Evolutionary conservation across 2,888 invertebrate genomes (phyloP).

Genomic region (Catocala sponsa): DNA sequence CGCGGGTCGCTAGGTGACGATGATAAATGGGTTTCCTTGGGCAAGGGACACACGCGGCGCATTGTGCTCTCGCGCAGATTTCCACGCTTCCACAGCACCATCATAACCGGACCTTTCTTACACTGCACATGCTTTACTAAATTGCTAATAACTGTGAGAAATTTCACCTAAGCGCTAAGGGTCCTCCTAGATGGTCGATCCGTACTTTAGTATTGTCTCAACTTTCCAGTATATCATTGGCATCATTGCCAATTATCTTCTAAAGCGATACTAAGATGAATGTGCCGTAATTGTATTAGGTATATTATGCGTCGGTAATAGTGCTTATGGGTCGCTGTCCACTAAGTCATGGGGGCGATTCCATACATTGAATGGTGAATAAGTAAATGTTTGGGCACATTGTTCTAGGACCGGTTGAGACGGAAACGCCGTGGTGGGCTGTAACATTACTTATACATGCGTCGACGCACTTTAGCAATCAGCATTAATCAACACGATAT

Average conservation of each 20-base stretch:
- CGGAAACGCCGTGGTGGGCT: conserved; percentile 82
- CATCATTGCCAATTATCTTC: conserved; percentile 62
- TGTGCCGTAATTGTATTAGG: conserved; percentile 52
- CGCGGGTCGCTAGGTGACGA: conserved; percentile 78
- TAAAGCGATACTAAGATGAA: conserved; percentile 61
- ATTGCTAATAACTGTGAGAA: conserved; percentile 46
- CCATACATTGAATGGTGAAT: conserved; percentile 69
- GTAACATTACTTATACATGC: conserved; percentile 85
- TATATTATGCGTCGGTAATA: conserved; percentile 53
- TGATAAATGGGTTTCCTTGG: conserved; percentile 83
- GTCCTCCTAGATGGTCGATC: conserved; percentile 39
- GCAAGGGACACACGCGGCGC: conserved; percentile 70
- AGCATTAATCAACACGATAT: conserved; percentile 86
- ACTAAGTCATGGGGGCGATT: conserved; percentile 65
- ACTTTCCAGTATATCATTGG: conserved; percentile 46
- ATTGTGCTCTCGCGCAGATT: conserved; percentile 58
- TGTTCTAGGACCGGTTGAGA: conserved; percentile 84
- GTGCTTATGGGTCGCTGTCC: conserved; percentile 48
- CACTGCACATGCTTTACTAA: conserved; percentile 40
- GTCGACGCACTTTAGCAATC: conserved; percentile 86
- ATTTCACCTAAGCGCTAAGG: conserved; percentile 25
- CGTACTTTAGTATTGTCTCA: conserved; percentile 46
- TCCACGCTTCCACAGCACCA: conserved; percentile 51
- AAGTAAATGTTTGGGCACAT: conserved; percentile 82
- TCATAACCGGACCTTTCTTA: conserved; percentile 44